Percentiles rank a stretch among this genome's conserved stretches.
phyloP scores from a whole-genome alignment of 2,888 invertebrate genomes.

The Philereme vetulata region DNA sequence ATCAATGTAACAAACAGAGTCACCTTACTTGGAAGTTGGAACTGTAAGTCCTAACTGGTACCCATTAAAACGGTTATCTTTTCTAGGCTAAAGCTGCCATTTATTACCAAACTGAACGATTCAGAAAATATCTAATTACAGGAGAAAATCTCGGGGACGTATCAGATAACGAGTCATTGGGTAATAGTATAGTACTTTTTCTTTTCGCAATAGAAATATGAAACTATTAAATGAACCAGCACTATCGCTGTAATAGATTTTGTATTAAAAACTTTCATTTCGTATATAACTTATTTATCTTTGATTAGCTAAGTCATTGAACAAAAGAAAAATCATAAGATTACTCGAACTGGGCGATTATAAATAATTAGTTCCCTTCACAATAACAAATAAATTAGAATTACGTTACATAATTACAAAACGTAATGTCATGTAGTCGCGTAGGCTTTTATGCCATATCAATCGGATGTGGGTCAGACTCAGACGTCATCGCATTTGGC shows the following conservation, averaged over 20 bases:
- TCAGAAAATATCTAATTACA: conserved; percentile 27
- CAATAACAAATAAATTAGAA: conserved; percentile 38
- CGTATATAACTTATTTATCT: background rate
- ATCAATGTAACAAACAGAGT: conserved; percentile 27
- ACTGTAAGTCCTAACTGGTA: conserved; percentile 43
- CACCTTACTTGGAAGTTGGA: conserved; percentile 42
- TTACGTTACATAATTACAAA: conserved; percentile 35
- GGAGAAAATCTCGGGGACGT: conserved; percentile 28
- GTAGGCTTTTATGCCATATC: conserved; percentile 60
- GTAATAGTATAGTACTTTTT: conserved; percentile 25
- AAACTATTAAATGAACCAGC: conserved; percentile 27
- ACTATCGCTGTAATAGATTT: conserved; percentile 9
- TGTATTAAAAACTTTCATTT: conserved; percentile 20
- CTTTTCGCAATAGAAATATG: conserved; percentile 22
- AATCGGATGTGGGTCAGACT: conserved; percentile 59
- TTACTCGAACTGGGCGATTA: conserved; percentile 39
- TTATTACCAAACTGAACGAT: conserved; percentile 24
- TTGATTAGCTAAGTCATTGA: conserved; percentile 8
- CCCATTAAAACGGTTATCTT: conserved; percentile 48
- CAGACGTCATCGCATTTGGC: conserved; percentile 44
- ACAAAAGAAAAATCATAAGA: conserved; percentile 21
- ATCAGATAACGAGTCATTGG: conserved; percentile 33
- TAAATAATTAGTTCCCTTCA: conserved; percentile 39
- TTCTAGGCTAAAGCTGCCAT: conserved; percentile 41
- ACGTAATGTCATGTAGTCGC: conserved; percentile 61